Base-by-base conservation (phyloP, 2,888 invertebrate species). In the Pherbina coryleti region DNA sequence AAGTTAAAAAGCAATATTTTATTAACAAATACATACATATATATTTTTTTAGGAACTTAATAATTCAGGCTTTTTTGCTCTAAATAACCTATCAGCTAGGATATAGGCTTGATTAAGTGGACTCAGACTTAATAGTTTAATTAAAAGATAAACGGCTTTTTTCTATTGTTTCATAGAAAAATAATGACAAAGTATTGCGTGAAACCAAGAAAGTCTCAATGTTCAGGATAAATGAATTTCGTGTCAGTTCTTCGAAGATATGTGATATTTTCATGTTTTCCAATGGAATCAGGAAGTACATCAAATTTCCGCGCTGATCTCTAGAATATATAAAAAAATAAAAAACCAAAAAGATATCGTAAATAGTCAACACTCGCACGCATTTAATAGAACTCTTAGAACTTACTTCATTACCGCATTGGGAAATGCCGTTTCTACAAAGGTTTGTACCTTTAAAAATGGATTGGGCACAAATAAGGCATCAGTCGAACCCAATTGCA, bases 151-250 rank as follows among this genome's bases (percentile, higher is more conserved):
- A 44, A 7, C 7, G 44, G 14, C 44, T 44, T 2, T 44, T 44
- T 14, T 44, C 11, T 44, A 44, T 44, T 44, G 4, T 11, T 11
- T 44, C 44, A 44, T 44, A 2, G 44, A 44, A 11, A 44, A 44
- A 44, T 44, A 44, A 11, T 14, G 79, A 66, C 0, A 83, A 28
- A 8, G 82, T 64, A 34, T 83, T 83, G 11, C 82, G 80, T 1
- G 84, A 81, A 3, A 85, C 81, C 44, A 77, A 79, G 55, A 84
- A 85, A 17, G 83, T 83, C 22, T 85, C 85, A 64, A 85, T 77
- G 51, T 85, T 85, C 73, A 85, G 70, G 51, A 81, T 81, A 3
- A 83, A 85, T 0, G 82, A 78, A 70, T 85, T 84, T 17, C 80
- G 80, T n/a, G 82, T 79, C 5, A 85, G 51, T 0, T 66, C 75